phyloP scores from a whole-genome alignment of 2,113 vertebrate species.

The Acrocephalus kingi region DNA sequence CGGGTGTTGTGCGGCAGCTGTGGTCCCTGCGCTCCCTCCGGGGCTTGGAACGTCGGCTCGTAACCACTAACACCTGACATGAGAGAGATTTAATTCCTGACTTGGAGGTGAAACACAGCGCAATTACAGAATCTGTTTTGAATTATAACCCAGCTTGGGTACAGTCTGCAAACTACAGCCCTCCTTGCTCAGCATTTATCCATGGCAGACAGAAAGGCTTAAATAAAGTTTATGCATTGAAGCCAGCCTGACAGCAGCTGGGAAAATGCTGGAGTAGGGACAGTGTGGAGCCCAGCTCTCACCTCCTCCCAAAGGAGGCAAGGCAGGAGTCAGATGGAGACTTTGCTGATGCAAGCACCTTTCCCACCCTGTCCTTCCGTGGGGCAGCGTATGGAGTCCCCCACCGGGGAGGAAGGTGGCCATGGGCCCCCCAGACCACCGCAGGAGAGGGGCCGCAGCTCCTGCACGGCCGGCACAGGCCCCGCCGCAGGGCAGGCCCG shows the following conservation, averaged over 20 bases:
- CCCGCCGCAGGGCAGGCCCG: background rate
- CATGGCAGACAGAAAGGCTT: background rate
- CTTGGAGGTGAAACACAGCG: background rate
- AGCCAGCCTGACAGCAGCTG: background rate
- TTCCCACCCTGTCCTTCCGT: fast-evolving
- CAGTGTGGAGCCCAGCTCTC: fast-evolving
- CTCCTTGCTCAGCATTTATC: background rate
- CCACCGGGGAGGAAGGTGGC: fast-evolving
- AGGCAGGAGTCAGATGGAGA: background rate
- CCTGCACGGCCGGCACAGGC: fast-evolving
- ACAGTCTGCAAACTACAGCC: background rate
- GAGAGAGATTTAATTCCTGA: background rate
- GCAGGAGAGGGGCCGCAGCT: fast-evolving
- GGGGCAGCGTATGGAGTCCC: background rate
- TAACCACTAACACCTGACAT: constrained; percentile 30
- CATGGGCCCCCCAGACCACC: fast-evolving
- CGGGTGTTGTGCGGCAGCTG: background rate
- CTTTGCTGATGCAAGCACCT: background rate
- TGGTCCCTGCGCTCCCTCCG: fast-evolving
- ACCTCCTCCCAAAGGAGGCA: fast-evolving
- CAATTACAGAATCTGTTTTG: background rate
- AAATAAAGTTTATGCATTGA: background rate
- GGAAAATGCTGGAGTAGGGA: background rate
- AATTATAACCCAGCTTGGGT: constrained; percentile 8
- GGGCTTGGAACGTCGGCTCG: fast-evolving